Evolutionary conservation across 2,888 invertebrate species (phyloP).

Genomic region (Drosophila macrospina): DNA sequence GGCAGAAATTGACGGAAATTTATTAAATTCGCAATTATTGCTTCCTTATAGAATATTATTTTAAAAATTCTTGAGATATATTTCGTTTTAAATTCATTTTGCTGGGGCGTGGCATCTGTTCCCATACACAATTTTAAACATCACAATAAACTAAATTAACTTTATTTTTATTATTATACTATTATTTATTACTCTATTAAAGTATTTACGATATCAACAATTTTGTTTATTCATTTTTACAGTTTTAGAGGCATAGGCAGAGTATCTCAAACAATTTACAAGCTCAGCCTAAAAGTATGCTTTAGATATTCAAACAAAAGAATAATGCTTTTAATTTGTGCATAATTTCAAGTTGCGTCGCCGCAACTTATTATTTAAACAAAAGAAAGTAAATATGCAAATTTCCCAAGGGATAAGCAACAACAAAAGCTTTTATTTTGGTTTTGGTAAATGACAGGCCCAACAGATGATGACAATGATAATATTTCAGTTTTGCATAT

Average conservation of each 20-base stretch:
- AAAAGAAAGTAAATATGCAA: conserved; percentile 59
- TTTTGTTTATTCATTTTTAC: background rate
- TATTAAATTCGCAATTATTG: conserved; percentile 35
- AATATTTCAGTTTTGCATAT: conserved; percentile 55
- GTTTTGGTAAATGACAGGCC: conserved; percentile 40
- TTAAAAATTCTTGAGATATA: conserved; percentile 18
- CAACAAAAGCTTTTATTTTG: conserved; percentile 53
- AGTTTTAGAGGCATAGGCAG: conserved; percentile 1
- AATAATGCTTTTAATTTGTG: background rate
- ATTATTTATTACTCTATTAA: background rate
- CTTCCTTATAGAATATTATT: conserved; percentile 59
- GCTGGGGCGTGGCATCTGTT: conserved; percentile 27
- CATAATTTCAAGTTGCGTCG: conserved; percentile 3
- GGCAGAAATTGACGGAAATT: conserved; percentile 24
- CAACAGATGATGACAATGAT: conserved; percentile 33
- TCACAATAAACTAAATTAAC: background rate
- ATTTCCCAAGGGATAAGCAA: conserved; percentile 36
- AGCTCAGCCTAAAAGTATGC: conserved; percentile 38
- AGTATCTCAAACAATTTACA: conserved; percentile 3
- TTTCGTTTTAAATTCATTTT: background rate
- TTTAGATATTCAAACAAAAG: no score
- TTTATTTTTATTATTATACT: background rate
- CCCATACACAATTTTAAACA: background rate
- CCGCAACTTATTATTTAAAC: conserved; percentile 17
- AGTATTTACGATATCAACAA: background rate